Base-by-base conservation (phyloP, 1,140 invertebrate genomes). In the Philotrypesis tridentata region DNA sequence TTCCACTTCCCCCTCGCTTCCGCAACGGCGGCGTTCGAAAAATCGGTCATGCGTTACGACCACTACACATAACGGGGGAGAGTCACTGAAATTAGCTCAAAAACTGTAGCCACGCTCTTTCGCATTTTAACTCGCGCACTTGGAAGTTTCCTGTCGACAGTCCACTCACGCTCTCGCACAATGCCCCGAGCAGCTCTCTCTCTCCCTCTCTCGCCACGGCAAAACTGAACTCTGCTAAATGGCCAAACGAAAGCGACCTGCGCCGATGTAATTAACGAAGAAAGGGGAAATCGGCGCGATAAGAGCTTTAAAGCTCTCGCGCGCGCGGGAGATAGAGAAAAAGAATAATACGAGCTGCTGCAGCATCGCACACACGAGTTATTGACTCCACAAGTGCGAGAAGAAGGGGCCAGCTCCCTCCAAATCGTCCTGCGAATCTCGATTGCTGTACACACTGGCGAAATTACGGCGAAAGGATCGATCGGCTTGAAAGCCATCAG, bases 321-420 rank as follows among this genome's bases (percentile, higher is more conserved):
- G 61, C 6, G 43, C 14, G 21, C 31, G 11, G 8, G 61, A 25
- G 25, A 8, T 5, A 0, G 74, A 23, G 14, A 73, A n/a, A 61
- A 60, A 74, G 43, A 33, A n/a, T n/a, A 74, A 40, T n/a, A 25
- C 8, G 29, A 37, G 74, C 29, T 6, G 55, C 27, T 21, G n/a
- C 4, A 27, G 37, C 27, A 78, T 78, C 21, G 21, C 21, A n/a
- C 21, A 40, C 37, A 31, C 17, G 21, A 79, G 55, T 79, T 72
- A 79, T 79, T 79, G 68, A 72, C 55, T 72, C 48, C n/a, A 63
- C 78, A 79, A 79, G 55, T 79, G 40, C 55, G 55, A 79, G 65
- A 29, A 25, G 31, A 5, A 63, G 60, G 61, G 33, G n/a, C n/a
- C n/a, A n/a, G n/a, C n/a, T 37, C 4, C 25, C 23, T 17, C 17